phyloP scores from a whole-genome alignment of 2,888 invertebrate genomes.

The Chamaedrilus cognettii region DNA sequence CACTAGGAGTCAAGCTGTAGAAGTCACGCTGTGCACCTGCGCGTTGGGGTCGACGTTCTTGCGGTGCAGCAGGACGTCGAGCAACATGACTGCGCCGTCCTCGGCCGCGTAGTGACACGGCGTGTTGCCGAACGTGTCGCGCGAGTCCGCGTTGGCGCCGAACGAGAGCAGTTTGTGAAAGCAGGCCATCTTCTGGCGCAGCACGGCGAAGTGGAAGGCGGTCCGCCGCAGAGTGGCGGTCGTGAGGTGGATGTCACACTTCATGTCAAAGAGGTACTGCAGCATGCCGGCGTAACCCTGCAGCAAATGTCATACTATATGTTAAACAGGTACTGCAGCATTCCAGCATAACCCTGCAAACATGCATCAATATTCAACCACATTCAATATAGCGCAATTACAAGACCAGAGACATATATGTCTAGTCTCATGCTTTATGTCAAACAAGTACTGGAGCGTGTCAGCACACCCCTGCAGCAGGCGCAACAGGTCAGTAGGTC shows the following conservation, averaged over 20 bases:
- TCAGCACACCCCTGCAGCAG: slow-evolving; percentile 52
- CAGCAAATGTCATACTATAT: neutral
- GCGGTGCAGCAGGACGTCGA: slow-evolving; percentile 52
- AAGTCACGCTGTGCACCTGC: no score
- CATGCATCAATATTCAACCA: no score
- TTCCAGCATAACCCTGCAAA: no score
- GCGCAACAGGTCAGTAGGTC: no score
- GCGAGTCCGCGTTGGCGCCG: slow-evolving; percentile 55
- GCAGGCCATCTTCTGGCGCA: slow-evolving; percentile 58
- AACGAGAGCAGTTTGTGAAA: slow-evolving; percentile 55
- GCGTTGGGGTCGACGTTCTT: slow-evolving; percentile 55
- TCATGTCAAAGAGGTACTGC: slow-evolving; percentile 42
- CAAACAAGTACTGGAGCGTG: slow-evolving; percentile 44
- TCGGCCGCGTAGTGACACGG: slow-evolving; percentile 59
- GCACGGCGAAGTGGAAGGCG: slow-evolving; percentile 59
- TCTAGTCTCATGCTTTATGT: slow-evolving; percentile 55
- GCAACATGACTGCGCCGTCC: slow-evolving; percentile 56
- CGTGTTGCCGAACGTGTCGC: slow-evolving; percentile 58
- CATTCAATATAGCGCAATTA: no score
- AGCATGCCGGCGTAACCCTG: slow-evolving; percentile 55
- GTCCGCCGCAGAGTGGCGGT: slow-evolving; percentile 55
- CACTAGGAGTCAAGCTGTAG: no score
- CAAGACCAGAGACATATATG: no score
- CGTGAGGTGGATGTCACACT: slow-evolving; percentile 56
- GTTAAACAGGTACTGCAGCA: neutral